Percentiles rank a stretch among this genome's conserved stretches.
phyloP scores from a whole-genome alignment of 1,140 invertebrate species.

The Riptortus pedestris region DNA sequence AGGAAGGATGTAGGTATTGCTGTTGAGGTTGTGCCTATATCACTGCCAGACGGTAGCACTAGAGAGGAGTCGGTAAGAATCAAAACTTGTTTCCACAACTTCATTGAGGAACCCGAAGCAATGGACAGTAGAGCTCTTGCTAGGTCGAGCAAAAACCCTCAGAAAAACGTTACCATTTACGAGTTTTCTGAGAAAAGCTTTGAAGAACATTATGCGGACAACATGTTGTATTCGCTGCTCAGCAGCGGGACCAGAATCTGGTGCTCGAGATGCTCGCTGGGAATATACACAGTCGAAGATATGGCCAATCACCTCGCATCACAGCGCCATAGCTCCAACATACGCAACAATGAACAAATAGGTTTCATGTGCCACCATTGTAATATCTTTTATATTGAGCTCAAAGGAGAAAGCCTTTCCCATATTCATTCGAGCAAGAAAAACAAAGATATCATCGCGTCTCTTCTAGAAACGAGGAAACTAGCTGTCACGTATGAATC shows the following conservation, averaged over 20 bases:
- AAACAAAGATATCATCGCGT: background rate
- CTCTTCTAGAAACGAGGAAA: background rate
- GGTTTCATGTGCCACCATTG: background rate
- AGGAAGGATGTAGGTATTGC: background rate
- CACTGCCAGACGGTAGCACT: background rate
- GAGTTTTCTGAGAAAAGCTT: background rate
- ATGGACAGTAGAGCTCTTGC: background rate
- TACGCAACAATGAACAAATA: background rate
- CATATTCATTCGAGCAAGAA: background rate
- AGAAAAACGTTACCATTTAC: conserved; percentile 1
- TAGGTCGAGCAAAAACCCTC: background rate
- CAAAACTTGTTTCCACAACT: background rate
- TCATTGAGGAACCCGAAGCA: background rate
- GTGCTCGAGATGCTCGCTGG: background rate
- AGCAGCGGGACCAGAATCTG: background rate
- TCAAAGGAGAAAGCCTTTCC: background rate
- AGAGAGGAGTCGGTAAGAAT: background rate
- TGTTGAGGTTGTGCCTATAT: background rate
- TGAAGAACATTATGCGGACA: background rate
- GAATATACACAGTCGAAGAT: background rate
- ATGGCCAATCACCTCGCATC: background rate
- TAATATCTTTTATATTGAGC: background rate
- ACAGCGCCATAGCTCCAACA: background rate
- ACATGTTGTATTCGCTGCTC: background rate
- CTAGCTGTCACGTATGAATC: background rate